Base-by-base conservation (phyloP, 23 tunicate genomes). In the Aplidium turbinatum region DNA sequence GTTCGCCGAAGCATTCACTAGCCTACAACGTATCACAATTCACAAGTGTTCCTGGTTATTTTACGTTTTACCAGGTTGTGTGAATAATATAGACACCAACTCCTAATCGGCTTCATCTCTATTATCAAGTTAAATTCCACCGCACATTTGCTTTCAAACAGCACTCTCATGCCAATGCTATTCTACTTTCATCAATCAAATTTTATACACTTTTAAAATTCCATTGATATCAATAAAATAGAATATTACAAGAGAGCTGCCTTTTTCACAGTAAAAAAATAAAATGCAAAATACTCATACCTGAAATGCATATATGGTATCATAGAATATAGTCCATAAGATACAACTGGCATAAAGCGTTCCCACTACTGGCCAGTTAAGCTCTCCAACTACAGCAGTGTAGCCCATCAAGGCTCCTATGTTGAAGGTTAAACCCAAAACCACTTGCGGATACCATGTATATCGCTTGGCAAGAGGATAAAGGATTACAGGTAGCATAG, bases 361-460 rank as follows among this genome's bases (percentile, higher is more conserved):
- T 2, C 67, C 28, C 20, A 52, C 38, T 1, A 86, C 25, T 25
- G 67, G 24, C 85, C 78, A 76, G 54, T 93, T 39, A 42, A 76
- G 60, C 0, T 50, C 7, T 38, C 84, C 88, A 0, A 88, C 66
- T 2, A 93, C 93, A 0, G 93, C 93, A 22, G 88, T 57, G 40
- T 85, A 93, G 16, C 98, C 98, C 94, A 93, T 93, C 7, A 93
- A 0, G 1, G 98, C 98, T 50, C 98, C 98, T 25, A 85, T 70
- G 69, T 93, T 93, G 64, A 93, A 93, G 6, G 98, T 93, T 9
- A 85, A 38, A 4, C 98, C 98, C 29, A 93, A 63, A 40, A 70
- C 93, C 13, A 75, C 73, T 76, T 93, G 98, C 2, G 98, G 98
- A 63, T 47, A 76, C 30, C 65, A 55, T 20, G 88, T 93, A 38